Conservation (phyloP, 2,797 vertebrate genomes). For the Labroides dimidiatus region DNA sequence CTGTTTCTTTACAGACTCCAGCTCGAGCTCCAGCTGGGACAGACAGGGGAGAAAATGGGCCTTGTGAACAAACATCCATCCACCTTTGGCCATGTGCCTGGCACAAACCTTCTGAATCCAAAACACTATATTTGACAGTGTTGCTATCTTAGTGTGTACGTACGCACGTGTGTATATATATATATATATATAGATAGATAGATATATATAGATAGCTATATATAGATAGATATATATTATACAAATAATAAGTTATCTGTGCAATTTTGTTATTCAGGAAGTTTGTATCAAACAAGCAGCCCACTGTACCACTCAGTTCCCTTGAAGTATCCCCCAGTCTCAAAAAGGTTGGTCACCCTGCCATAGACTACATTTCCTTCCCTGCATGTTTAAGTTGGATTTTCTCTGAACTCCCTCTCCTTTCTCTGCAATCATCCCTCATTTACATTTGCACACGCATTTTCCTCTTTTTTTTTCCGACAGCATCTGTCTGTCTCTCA, state of each 20-base stretch:
- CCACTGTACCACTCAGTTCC: too few species aligned
- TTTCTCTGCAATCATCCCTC: conserved; percentile 59
- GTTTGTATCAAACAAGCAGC: too few species aligned
- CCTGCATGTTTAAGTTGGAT: conserved; percentile 19
- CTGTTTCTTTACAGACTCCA: conserved; percentile 87
- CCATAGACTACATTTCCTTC: conserved; percentile 24
- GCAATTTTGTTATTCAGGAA: too few species aligned
- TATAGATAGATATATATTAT: too few species aligned
- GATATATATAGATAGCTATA: too few species aligned
- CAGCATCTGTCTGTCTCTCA: conserved; percentile 52
- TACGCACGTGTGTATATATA: too few species aligned
- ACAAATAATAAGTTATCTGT: too few species aligned
- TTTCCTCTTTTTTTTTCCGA: conserved; percentile 51
- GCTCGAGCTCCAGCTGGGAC: conserved; percentile 89
- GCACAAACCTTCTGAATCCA: conserved; percentile 49
- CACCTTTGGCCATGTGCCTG: conserved; percentile 34
- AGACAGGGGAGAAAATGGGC: conserved; percentile 40
- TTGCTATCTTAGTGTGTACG: conserved; percentile 38
- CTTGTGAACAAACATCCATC: conserved; percentile 11
- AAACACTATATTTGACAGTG: conserved; percentile 20
- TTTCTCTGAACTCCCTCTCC: conserved; percentile 32
- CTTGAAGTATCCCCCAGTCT: too few species aligned
- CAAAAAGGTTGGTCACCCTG: too few species aligned
- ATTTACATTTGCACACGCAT: conserved; percentile 64
- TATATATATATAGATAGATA: conserved; percentile 18